These are phyloP conservation scores for Pangasius krempfi DNA, from an alignment of 2,797 vertebrate genomes.

Conservation along the genomic window DNA sequence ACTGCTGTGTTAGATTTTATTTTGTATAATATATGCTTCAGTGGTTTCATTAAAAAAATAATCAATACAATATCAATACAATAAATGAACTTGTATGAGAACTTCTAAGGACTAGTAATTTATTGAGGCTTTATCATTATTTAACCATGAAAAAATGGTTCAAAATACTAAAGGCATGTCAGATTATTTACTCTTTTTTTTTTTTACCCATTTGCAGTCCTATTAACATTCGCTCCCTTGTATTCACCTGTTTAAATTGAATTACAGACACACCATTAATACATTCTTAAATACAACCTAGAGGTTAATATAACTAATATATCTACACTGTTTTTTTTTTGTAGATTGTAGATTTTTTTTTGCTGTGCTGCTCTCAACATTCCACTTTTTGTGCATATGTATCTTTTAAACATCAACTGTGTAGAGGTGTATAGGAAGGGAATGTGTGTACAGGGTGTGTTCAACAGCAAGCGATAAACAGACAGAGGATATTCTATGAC, in stretches of 20 bases:
- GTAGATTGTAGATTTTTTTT: neutral
- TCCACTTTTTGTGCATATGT: neutral
- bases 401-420: neutral
- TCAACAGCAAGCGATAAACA: neutral
- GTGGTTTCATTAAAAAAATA: conserved; percentile 67
- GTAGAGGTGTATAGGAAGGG: neutral
- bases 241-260: neutral
- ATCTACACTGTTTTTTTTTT: neutral
- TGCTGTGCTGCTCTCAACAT: neutral
- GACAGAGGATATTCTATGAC: conserved; percentile 28
- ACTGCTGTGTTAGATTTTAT: conserved; percentile 73
- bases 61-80: conserved; percentile 50
- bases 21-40: conserved; percentile 77
- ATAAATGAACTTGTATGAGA: conserved; percentile 71
- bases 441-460: neutral
- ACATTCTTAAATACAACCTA: neutral
- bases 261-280: neutral
- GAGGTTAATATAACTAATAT: neutral
- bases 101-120: conserved; percentile 22
- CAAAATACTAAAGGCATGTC: neutral
- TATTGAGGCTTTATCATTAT: neutral
- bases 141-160: neutral
- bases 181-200: neutral
- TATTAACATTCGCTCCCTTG: neutral
- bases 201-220: neutral